phyloP scores from a whole-genome alignment of 2,113 vertebrate species.

The Greenwoodochromis staneri region DNA sequence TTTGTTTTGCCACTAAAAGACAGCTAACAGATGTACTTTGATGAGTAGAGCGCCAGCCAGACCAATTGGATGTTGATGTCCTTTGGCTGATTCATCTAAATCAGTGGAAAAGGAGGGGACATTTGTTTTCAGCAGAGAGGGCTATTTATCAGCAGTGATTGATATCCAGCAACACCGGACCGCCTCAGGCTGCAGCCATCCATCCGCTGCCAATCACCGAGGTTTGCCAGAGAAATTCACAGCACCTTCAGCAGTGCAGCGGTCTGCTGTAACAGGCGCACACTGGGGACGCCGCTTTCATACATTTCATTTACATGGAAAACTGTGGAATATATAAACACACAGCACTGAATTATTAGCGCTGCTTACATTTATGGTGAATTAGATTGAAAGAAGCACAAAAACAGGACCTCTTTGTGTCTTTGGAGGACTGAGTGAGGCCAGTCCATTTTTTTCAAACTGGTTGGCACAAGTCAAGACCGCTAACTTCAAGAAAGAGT shows the following conservation, averaged over 20 bases:
- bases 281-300: background rate
- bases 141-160: conserved; percentile 58
- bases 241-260: background rate
- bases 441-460: background rate
- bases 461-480: background rate
- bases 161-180: conserved; percentile 51
- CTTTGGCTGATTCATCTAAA: conserved; percentile 58
- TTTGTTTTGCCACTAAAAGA: conserved; percentile 24
- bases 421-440: background rate
- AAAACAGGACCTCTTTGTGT: background rate
- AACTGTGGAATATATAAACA: background rate
- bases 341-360: background rate
- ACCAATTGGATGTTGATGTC: conserved; percentile 44
- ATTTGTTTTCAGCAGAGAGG: conserved; percentile 54
- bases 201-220: conserved; percentile 54
- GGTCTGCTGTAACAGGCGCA: background rate
- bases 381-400: background rate
- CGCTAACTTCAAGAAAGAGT: background rate
- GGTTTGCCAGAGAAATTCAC: conserved; percentile 41
- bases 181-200: conserved; percentile 49
- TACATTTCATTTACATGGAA: background rate
- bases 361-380: background rate
- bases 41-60: conserved; percentile 14
- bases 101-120: conserved; percentile 47
- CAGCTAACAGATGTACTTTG: conserved; percentile 44